Base-by-base conservation (phyloP, 2,888 invertebrate genomes). In the Gymnosoma rotundatum region DNA sequence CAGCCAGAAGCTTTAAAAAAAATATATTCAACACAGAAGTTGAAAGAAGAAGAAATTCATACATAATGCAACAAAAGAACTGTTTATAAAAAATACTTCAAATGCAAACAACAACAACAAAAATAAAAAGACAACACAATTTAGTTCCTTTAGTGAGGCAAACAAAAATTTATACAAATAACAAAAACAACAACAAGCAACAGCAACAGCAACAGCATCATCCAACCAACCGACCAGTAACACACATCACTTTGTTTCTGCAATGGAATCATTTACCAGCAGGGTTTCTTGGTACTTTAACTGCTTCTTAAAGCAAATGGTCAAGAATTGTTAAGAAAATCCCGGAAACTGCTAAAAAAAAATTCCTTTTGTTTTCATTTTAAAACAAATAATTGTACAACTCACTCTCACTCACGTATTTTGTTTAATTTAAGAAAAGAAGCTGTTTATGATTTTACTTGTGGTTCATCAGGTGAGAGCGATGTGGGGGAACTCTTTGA, bases 61-160 rank as follows among this genome's bases (percentile, higher is more conserved):
- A 75, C 84, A 84, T 78, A 84, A 81, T 84, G 80, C 80, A 80
- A 76, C 80, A 76, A 73, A 83, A 81, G 81, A 75, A 83, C 64
- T 80, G 79, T 60, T 73, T 78, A 64, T 36, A 2, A 75, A 66
- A 54, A 79, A 64, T 67, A 75, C 61, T 74, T 58, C 48, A 78
- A 64, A 38, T 9, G 52, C 6, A 18, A 54, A 12, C 66, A 67
- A 2, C 67, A 74, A 10, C 69, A 70, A 7, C 64, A 64, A 32
- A n/a, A n/a, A n/a, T n/a, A 52, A 52, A 54, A 38, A 78, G 48
- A 63, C 83, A 73, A 67, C 81, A 70, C 70, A 70, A 78, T 70
- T 78, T 50, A 83, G 74, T 64, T 42, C 69, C 74, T 69, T n/a
- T 70, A 58, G 36, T 69, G 56, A 78, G 63, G 60, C 82, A 66